Percentiles rank a stretch among this genome's conserved stretches.
Conservation (phyloP, 2,797 vertebrate genomes). For the Botia almorhae region DNA sequence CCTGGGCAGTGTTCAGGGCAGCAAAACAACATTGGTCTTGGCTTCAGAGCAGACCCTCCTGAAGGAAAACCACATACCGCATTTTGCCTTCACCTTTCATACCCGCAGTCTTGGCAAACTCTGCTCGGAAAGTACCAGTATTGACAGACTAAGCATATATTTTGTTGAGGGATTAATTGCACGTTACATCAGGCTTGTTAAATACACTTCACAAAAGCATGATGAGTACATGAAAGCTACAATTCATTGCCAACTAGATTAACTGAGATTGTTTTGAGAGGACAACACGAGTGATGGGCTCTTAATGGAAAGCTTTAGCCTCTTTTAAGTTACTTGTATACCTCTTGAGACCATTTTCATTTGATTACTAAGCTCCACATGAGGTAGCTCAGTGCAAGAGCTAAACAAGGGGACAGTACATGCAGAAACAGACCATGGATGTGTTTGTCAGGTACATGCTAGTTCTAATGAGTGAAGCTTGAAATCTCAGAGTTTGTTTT, state of each 20-base stretch:
- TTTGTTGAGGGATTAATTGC: background rate
- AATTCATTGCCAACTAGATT: background rate
- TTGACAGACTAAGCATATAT: background rate
- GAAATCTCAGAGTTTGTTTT: slow-evolving; percentile 1
- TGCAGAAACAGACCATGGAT: too few species aligned
- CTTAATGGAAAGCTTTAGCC: background rate
- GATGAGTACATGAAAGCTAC: background rate
- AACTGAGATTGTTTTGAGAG: background rate
- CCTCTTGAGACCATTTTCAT: background rate
- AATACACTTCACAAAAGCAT: background rate
- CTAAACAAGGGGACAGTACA: too few species aligned
- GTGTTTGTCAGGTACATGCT: too few species aligned
- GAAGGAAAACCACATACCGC: slow-evolving; percentile 23
- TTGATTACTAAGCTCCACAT: background rate
- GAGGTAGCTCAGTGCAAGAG: background rate
- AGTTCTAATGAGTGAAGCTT: background rate
- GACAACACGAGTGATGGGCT: background rate
- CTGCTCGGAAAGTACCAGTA: background rate
- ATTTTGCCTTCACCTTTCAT: background rate
- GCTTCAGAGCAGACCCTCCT: background rate
- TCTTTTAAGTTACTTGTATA: slow-evolving; percentile 4
- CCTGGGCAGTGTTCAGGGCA: slow-evolving; percentile 5
- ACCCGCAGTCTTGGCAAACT: background rate
- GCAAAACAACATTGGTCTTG: background rate
- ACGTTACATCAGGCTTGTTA: background rate